Evolutionary conservation across 2,888 invertebrate species (phyloP), one percentile per base, ranked within the genome.

Genomic region (Dione juno): DNA sequence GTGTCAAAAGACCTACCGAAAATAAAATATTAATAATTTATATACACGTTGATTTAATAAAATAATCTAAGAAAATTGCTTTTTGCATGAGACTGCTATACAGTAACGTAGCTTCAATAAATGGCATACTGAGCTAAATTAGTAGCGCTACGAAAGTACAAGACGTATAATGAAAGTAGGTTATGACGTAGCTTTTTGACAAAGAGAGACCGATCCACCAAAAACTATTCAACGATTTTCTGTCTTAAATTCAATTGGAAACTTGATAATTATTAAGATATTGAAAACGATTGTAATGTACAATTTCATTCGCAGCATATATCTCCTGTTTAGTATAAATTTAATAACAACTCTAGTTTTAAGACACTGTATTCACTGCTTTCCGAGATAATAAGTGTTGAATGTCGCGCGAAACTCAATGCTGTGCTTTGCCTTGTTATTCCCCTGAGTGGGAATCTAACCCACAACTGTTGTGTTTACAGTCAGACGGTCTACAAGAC

Each of bases 101-200:
- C 0, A 57, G 37, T 35, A 57, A 21, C 1, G 59, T 61, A 21
- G 14, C 43, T n/a, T 61, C 28, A 43, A 61, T 61, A 61, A 59
- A 61, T 45, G 28, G 19, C 40, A 37, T 40, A 50, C 64, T 45
- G 16, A 64, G 9, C 37, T 50, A 37, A 64, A 48, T 50, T 48
- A 16, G 43, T 50, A n/a, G 7, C 35, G 9, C 19, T 37, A 64
- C 35, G 50, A 10, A 35, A 19, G 64, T 64, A 35, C 35, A 63
- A 63, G 48, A 50, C n/a, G 37, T 50, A 41, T 21, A n/a, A 35
- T 7, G 50, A 59, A 59, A 19, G 50, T 59, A 67, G 59, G 59
- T 59, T 52, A 67, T 52, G 40, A 52, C 41, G 41, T 61, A 16
- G 35, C 41, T 61, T 67, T 52, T 52, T 41, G 41, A 11, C 52